phyloP scores from a whole-genome alignment of 2,888 invertebrate species.

The Pristionchus japonicus region DNA sequence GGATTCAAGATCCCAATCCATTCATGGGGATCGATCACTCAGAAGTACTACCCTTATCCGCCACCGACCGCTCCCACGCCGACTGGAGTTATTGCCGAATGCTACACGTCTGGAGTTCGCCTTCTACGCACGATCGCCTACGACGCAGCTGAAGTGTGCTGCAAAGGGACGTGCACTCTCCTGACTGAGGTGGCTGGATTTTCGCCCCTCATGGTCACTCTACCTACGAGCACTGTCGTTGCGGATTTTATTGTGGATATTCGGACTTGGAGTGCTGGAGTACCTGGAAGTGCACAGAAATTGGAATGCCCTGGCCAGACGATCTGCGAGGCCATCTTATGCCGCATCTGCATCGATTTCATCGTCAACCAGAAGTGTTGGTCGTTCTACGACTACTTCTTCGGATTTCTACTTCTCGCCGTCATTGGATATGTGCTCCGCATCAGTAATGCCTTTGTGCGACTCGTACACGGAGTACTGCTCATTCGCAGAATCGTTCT shows the following conservation, averaged over 20 bases:
- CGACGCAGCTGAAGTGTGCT: background rate
- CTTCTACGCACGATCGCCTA: background rate
- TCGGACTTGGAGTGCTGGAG: background rate
- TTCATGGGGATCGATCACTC: background rate
- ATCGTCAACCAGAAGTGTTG: background rate
- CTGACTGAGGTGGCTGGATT: background rate
- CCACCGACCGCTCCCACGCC: background rate
- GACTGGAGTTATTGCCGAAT: background rate
- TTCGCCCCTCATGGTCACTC: background rate
- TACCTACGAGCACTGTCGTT: background rate
- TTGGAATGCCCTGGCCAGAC: background rate
- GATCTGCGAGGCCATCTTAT: background rate
- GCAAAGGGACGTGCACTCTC: background rate
- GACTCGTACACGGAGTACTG: background rate
- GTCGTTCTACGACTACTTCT: background rate
- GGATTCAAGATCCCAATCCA: background rate
- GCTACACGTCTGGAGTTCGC: background rate
- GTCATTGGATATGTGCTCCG: background rate
- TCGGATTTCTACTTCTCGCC: background rate
- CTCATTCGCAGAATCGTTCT: too few relatives aligned
- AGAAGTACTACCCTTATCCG: slow-evolving; percentile 26
- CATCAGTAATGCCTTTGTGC: background rate
- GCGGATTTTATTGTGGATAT: background rate
- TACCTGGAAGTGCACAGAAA: background rate
- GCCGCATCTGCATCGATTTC: background rate